Base-by-base conservation (phyloP, 1,140 invertebrate genomes). In the Sinella curviseta region DNA sequence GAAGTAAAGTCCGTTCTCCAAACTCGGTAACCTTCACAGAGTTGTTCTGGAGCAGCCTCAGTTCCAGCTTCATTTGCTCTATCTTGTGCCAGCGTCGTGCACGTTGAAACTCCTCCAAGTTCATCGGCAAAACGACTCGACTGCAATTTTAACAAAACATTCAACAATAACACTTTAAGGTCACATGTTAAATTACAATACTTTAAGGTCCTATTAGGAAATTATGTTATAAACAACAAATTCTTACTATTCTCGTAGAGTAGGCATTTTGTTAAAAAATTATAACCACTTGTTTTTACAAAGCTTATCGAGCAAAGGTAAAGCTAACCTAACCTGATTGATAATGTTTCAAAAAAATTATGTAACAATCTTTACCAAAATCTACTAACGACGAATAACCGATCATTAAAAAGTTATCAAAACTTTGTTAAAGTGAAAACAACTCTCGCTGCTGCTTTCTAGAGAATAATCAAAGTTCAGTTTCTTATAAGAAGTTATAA, bases 241-340 rank as follows among this genome's bases (percentile, higher is more conserved):
- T n/a, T n/a, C 65, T 70, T 70, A 70, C 65, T 70, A 70, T 33
- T 70, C 65, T 30, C n/a, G 3, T 4, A 70, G 12, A 17, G n/a
- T 33, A 31, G 65, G 65, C 65, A 70, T 70, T 70, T 33, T 70
- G n/a, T n/a, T n/a, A n/a, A n/a, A n/a, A n/a, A n/a, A n/a, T n/a
- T n/a, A n/a, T n/a, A n/a, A n/a, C n/a, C n/a, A n/a, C n/a, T n/a
- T n/a, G n/a, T n/a, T n/a, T n/a, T n/a, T n/a, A n/a, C n/a, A n/a
- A n/a, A n/a, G n/a, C n/a, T n/a, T n/a, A n/a, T n/a, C n/a, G n/a
- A n/a, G n/a, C n/a, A n/a, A n/a, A n/a, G n/a, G n/a, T n/a, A n/a
- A n/a, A n/a, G n/a, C n/a, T n/a, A n/a, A n/a, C n/a, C n/a, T n/a
- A n/a, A n/a, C n/a, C n/a, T n/a, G n/a, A n/a, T n/a, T n/a, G n/a